Evolutionary conservation across 2,797 vertebrate genomes (phyloP).

Genomic region (Macropodus opercularis): DNA sequence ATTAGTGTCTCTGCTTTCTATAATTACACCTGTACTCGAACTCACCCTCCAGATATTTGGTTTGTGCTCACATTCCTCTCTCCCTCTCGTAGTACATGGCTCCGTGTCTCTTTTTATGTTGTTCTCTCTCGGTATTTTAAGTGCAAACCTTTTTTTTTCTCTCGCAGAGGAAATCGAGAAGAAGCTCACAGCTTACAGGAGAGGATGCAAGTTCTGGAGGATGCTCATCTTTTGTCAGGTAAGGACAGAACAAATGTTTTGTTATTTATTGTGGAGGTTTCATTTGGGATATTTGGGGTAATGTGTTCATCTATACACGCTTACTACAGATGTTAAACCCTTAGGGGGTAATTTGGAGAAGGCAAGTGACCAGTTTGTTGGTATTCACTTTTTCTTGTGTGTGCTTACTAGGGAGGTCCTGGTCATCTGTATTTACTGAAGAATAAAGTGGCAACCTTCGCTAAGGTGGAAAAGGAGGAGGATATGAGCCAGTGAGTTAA

Average conservation of each 20-base stretch:
- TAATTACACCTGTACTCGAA: conserved; percentile 38
- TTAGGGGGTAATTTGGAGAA: conserved; percentile 1
- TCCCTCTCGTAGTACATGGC: not conserved
- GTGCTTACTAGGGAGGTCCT: conserved; percentile 87
- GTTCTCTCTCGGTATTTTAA: not conserved
- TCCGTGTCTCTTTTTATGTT: conserved; percentile 11
- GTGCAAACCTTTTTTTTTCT: conserved; percentile 22
- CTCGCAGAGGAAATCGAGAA: conserved; percentile 96
- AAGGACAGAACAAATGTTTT: not conserved
- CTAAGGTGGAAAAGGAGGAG: conserved; percentile 98
- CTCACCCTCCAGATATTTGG: conserved; percentile 32
- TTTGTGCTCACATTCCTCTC: conserved; percentile 24
- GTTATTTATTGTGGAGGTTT: conserved; percentile 1
- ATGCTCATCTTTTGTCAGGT: conserved; percentile 99
- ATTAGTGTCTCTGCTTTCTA: conserved; percentile 20
- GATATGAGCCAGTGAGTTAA: conserved; percentile 96
- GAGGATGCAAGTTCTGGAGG: conserved; percentile 96
- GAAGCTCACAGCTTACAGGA: conserved; percentile 93
- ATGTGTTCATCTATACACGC: not conserved
- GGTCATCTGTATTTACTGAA: conserved; percentile 97
- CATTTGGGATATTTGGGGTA: not conserved
- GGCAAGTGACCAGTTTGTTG: conserved; percentile 2
- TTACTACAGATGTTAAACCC: not conserved
- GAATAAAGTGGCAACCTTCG: conserved; percentile 99
- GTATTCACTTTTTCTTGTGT: conserved; percentile 15